Evolutionary conservation across 2,888 invertebrate genomes (phyloP), one percentile per base, ranked within the genome.

Genomic region (Herminia tarsipennalis): DNA sequence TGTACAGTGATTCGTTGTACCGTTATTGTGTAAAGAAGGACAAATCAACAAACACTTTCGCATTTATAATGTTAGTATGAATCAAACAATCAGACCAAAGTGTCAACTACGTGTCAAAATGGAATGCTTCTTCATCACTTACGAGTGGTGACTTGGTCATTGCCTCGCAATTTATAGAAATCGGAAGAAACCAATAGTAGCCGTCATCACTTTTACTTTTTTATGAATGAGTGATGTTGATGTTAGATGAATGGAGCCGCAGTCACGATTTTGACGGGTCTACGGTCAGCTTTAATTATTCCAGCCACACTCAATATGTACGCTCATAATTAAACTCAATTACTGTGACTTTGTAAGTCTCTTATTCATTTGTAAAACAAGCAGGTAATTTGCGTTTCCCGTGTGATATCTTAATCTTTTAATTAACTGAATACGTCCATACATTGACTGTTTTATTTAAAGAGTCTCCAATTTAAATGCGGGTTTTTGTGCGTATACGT

Each of bases 311-410:
- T 69, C 52, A 51, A 54, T 51, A 41, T 63, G 52, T 66, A 49
- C 54, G 29, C 36, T 30, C 43, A 39, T 59, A 65, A 65, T 73
- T 70, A 69, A 57, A 38, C 54, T 48, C 46, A 49, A 62, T 68
- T 62, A 66, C 42, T 17, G 39, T 44, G 37, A 50, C 54, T 56
- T 57, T 47, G 46, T 51, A 37, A 43, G 24, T 38, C 48, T 49
- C 40, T 63, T 60, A 56, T 54, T 46, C 28, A 44, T 48, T 51
- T 46, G 54, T 53, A 54, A 59, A 57, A 38, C 48, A 44, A 34
- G 47, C 9, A 44, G 57, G 66, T 49, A 55, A 57, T 49, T 55
- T 56, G 41, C 35, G 47, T 57, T 65, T 61, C 60, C 52, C 63
- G 58, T 70, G 54, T 62, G 57, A 70, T 50, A 62, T 46, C 14